Percentiles rank a stretch among this genome's conserved stretches.
phyloP scores from a whole-genome alignment of 1,140 invertebrate genomes.

The Acromyrmex heyeri region DNA sequence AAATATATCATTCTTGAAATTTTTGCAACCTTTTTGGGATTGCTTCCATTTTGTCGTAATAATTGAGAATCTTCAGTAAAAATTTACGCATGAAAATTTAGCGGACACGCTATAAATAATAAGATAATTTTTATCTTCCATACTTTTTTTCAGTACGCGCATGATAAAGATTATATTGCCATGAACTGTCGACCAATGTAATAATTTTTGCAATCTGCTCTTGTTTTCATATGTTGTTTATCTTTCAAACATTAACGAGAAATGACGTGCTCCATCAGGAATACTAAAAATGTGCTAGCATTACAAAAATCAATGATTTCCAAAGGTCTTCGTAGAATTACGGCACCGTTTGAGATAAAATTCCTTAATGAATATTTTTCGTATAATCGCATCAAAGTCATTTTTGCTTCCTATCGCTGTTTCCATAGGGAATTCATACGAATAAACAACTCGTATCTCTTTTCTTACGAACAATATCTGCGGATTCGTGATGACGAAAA shows the following conservation, averaged over 20 bases:
- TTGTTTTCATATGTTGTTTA: constrained; percentile 10
- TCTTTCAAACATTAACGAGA: constrained; percentile 18
- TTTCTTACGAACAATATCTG: not conserved
- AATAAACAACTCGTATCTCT: not conserved
- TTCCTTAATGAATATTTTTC: constrained; percentile 7
- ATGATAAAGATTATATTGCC: constrained; percentile 6
- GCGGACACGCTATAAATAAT: not conserved
- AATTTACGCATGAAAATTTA: not conserved
- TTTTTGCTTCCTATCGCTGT: not conserved
- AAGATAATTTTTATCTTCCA: constrained; percentile 23
- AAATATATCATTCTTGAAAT: not conserved
- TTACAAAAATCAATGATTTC: not conserved
- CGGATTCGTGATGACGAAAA: not conserved
- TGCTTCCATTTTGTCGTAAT: not conserved
- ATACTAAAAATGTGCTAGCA: not conserved
- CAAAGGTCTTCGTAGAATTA: not conserved
- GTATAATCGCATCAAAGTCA: not conserved
- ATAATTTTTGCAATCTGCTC: not conserved
- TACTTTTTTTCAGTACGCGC: not conserved
- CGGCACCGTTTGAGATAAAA: not conserved
- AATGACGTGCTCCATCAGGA: not conserved
- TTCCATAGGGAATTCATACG: not conserved
- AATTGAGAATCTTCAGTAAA: not conserved
- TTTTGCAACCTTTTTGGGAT: not conserved
- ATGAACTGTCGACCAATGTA: not conserved